Evolutionary conservation across 2,113 vertebrate genomes (phyloP), one percentile per base, ranked within the genome.

Genomic region (Mesitornis unicolor): DNA sequence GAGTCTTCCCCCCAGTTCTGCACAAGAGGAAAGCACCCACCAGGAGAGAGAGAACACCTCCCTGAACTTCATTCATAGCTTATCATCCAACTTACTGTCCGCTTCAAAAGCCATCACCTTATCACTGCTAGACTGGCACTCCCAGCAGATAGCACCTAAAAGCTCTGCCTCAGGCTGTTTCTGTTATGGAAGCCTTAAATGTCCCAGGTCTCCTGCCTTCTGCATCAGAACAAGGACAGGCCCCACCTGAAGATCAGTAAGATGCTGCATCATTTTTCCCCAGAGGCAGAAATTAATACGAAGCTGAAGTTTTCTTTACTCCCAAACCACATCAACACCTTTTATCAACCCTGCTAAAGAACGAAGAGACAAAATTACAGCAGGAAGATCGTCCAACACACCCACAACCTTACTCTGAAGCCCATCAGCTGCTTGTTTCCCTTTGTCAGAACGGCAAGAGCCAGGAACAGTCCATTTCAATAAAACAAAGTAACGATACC

Each of bases 381-480:
- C 24, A 82, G 43, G 67, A 67, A 67, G 11, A 20, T 60, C 3
- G 4, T 56, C 40, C 59, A 59, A 38, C 20, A 28, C 0, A 1
- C 9, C 14, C 0, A 0, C 14, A 42, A 38, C 19, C 42, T 77
- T 29, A 53, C 25, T 84, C 33, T 33, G 29, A 87, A 71, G n/a
- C 35, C 60, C 33, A 70, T 18, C 38, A 77, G n/a, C 22, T 24
- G 7, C 40, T 67, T 63, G 15, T 57, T 90, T 59, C 59, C 43
- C 33, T 76, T 38, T 40, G 21, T 57, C 50, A 89, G 50, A 74
- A 77, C 8, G 42, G 60, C 38, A 91, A 57, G 69, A 67, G 54
- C 19, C 26, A 59, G 20, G 18, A 68, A 51, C 7, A 59, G 13
- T 63, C 33, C 53, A 29, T 24, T 70, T 74, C 38, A 64, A 50